Percentiles rank a stretch among this genome's conserved stretches.
These are phyloP conservation scores for Ornithoptera alexandrae DNA, from an alignment of 2,888 invertebrate species.

Conservation along the genomic window DNA sequence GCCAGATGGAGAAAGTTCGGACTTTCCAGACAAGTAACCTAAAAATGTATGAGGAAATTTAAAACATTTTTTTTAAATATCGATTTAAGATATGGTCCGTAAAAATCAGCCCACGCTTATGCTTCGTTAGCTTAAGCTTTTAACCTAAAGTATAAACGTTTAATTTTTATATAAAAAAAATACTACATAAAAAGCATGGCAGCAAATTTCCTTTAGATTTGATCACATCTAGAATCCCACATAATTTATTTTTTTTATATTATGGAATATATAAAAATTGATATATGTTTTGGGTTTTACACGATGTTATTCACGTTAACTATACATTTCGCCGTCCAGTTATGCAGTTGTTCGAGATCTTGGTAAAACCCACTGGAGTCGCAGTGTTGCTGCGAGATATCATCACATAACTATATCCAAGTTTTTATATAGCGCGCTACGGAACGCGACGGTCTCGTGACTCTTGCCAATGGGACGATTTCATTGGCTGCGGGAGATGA, in stretches of 20 bases:
- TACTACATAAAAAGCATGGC: no score
- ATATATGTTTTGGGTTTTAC: not conserved
- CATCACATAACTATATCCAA: slow-evolving; percentile 33
- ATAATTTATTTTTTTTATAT: no score
- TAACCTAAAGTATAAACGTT: no score
- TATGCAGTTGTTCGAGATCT: slow-evolving; percentile 13
- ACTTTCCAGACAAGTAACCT: not conserved
- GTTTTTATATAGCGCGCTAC: slow-evolving; percentile 38
- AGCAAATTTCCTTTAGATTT: no score
- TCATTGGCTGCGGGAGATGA: slow-evolving; percentile 60
- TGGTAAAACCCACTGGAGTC: slow-evolving; percentile 40
- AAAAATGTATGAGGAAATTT: not conserved
- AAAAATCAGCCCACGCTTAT: no score
- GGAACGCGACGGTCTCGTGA: slow-evolving; percentile 62
- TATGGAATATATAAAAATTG: not conserved
- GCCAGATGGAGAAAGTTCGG: not conserved
- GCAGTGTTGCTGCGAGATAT: slow-evolving; percentile 33
- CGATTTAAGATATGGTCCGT: not conserved
- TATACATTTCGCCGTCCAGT: not conserved
- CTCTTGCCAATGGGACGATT: slow-evolving; percentile 39
- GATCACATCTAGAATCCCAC: no score
- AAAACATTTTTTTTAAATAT: not conserved
- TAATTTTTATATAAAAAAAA: no score
- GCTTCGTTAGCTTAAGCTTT: no score
- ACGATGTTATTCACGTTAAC: not conserved